Conservation (phyloP, 2,888 invertebrate species). For the Chouioia cunea region DNA sequence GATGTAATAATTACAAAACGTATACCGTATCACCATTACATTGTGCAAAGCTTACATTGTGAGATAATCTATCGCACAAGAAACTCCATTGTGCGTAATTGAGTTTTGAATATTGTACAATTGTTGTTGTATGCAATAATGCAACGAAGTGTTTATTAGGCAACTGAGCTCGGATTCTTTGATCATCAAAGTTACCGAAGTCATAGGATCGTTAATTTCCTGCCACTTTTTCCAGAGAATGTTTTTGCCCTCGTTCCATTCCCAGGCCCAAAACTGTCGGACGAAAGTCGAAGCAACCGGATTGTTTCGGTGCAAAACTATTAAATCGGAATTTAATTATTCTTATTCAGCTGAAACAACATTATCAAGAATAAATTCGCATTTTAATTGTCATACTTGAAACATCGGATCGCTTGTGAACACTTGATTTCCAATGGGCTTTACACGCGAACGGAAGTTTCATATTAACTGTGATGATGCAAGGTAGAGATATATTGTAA, state of each 20-base stretch:
- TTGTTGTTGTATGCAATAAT: slow-evolving; percentile 71
- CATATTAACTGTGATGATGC: slow-evolving; percentile 67
- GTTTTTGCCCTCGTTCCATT: slow-evolving; percentile 58
- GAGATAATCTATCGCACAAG: slow-evolving; percentile 71
- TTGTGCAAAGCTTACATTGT: slow-evolving; percentile 69
- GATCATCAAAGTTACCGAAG: slow-evolving; percentile 55
- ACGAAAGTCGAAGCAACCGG: slow-evolving; percentile 54
- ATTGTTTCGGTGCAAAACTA: slow-evolving; percentile 54
- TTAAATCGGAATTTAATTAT: slow-evolving; percentile 24
- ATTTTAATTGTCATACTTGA: slow-evolving; percentile 57
- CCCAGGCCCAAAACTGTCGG: slow-evolving; percentile 63
- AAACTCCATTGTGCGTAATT: slow-evolving; percentile 73
- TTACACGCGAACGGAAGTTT: slow-evolving; percentile 70
- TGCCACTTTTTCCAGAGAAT: slow-evolving; percentile 55
- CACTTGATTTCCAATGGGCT: slow-evolving; percentile 70
- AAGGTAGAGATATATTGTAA: slow-evolving; percentile 68
- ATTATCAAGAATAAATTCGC: slow-evolving; percentile 4
- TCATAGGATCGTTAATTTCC: slow-evolving; percentile 52
- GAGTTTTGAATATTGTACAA: slow-evolving; percentile 76
- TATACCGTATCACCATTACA: not conserved
- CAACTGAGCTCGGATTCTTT: slow-evolving; percentile 68
- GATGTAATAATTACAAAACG: not conserved
- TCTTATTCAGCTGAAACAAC: slow-evolving; percentile 4
- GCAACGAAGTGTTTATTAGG: slow-evolving; percentile 71
- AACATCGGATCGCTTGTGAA: slow-evolving; percentile 62